A percentile compares a stretch with the other conserved stretches of the same genome.
Evolutionary conservation across 2,797 vertebrate genomes (phyloP).

Genomic region (Monodelphis domestica): DNA sequence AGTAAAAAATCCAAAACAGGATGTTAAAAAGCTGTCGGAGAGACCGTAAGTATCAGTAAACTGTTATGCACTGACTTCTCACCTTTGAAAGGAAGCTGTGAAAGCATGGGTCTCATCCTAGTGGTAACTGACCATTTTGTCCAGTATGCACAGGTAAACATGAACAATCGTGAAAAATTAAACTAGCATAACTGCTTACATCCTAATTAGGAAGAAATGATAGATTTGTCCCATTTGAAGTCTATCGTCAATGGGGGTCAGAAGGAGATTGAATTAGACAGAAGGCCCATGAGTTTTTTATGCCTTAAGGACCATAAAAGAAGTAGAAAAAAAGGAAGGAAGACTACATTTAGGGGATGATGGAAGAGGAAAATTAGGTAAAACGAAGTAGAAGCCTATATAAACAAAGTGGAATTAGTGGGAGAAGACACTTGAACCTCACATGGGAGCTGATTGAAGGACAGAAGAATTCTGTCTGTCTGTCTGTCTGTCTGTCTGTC

Average conservation of each 20-base stretch:
- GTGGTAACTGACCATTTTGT: background rate
- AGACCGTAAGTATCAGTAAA: too few species aligned
- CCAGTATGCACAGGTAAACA: background rate
- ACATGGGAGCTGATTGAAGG: background rate
- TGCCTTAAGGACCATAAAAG: background rate
- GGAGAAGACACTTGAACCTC: background rate
- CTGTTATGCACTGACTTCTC: too few species aligned
- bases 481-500: too few species aligned
- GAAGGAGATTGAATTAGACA: background rate
- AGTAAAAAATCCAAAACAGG: too few species aligned
- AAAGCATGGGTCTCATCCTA: background rate
- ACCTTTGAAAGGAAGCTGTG: background rate
- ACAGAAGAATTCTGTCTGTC: background rate
- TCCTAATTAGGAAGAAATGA: background rate
- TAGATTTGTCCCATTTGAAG: background rate
- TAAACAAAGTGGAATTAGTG: background rate
- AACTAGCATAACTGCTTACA: background rate
- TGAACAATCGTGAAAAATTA: background rate
- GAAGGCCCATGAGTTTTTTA: background rate
- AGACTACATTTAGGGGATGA: background rate
- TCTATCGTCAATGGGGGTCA: background rate
- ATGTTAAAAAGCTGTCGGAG: too few species aligned
- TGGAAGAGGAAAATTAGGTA: background rate
- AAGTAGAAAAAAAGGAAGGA: background rate
- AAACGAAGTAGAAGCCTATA: background rate